These are phyloP conservation scores for Leiothrix lutea DNA, from an alignment of 2,113 vertebrate species.

Conservation along the genomic window DNA sequence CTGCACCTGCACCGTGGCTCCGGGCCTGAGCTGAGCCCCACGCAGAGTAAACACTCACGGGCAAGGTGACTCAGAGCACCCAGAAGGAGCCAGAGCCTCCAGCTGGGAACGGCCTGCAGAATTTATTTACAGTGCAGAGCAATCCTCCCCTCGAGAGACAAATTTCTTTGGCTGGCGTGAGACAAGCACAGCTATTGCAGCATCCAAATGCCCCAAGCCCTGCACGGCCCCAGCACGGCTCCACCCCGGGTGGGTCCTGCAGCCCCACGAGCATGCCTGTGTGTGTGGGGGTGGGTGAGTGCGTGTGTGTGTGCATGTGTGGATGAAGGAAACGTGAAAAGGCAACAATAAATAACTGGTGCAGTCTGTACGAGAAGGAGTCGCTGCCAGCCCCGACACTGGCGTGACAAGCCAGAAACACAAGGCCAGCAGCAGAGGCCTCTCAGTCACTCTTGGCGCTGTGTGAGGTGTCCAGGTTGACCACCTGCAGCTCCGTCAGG, in stretches of 20 bases:
- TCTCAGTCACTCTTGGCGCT: constrained; percentile 90
- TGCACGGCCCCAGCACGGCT: constrained; percentile 57
- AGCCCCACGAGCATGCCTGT: constrained; percentile 32
- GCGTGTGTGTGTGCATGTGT: constrained; percentile 41
- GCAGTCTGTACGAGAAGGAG: constrained; percentile 74
- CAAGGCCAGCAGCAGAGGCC: constrained; percentile 48
- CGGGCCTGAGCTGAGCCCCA: not conserved
- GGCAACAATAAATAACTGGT: constrained; percentile 98
- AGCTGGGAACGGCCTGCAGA: constrained; percentile 13
- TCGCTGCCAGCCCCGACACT: not conserved
- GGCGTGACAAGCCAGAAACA: not conserved
- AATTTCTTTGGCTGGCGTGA: constrained; percentile 80
- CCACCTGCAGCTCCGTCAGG: constrained; percentile 96
- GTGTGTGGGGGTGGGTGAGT: not conserved
- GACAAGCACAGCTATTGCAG: constrained; percentile 68
- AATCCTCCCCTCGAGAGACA: constrained; percentile 23
- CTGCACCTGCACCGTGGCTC: not conserved
- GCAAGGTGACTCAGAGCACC: constrained; percentile 50
- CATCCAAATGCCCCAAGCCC: constrained; percentile 31
- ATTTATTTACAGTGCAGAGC: constrained; percentile 40
- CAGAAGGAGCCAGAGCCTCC: constrained; percentile 34
- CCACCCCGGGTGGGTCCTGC: constrained; percentile 39
- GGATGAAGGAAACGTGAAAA: constrained; percentile 83
- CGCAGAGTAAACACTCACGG: constrained; percentile 33
- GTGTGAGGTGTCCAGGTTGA: constrained; percentile 88